These are phyloP conservation scores for Aethes cnicana DNA, from an alignment of 2,888 invertebrate genomes.

Conservation along the genomic window DNA sequence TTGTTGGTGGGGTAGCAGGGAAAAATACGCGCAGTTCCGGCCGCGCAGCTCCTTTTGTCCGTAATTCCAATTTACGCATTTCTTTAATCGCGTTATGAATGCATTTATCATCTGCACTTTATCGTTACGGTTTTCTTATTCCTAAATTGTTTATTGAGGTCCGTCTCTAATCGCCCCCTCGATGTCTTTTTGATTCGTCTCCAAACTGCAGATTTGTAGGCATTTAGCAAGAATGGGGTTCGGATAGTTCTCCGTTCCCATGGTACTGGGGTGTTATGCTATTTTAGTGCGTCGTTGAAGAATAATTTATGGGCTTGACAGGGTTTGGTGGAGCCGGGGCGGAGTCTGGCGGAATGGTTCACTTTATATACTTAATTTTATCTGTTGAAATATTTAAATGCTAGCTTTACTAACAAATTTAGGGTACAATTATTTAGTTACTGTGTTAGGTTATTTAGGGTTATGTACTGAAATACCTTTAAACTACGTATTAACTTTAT, in stretches of 20 bases:
- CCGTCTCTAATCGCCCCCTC: constrained; percentile 70
- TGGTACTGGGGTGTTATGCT: constrained; percentile 78
- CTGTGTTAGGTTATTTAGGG: no score
- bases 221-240: constrained; percentile 65
- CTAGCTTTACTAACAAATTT: no score
- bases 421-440: no score
- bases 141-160: constrained; percentile 76
- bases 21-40: constrained; percentile 74
- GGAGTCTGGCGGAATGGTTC: constrained; percentile 68
- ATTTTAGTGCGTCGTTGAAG: constrained; percentile 75
- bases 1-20: constrained; percentile 70
- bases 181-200: constrained; percentile 76
- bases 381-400: constrained; percentile 13
- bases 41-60: constrained; percentile 59
- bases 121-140: constrained; percentile 60
- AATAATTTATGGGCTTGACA: constrained; percentile 72
- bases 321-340: constrained; percentile 61
- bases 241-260: constrained; percentile 64
- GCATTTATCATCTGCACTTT: constrained; percentile 67
- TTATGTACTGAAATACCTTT: no score
- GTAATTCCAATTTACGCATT: constrained; percentile 64
- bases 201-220: constrained; percentile 71
- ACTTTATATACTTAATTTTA: background rate
- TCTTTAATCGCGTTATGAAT: constrained; percentile 66
- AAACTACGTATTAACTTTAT: no score